Evolutionary conservation across 2,797 vertebrate species (phyloP), one percentile per base, ranked within the genome.

Genomic region (Anabacerthia variegaticeps): DNA sequence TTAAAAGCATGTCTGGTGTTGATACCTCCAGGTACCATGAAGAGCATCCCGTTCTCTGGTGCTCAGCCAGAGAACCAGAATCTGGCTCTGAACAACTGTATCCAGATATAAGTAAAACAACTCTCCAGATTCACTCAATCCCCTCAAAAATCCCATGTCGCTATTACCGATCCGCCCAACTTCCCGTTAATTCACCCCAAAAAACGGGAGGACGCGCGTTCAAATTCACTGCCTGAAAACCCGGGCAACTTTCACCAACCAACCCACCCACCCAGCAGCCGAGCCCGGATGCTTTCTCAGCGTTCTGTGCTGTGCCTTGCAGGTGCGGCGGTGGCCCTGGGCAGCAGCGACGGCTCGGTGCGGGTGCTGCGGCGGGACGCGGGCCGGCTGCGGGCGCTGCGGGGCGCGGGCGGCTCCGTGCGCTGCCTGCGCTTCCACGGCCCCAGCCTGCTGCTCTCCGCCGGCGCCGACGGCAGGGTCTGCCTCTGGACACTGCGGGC

Each of bases 271-370:
- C 37, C 37, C 10, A 37, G 10, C 37, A 37, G 8, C 18, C 43
- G 20, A 9, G 19, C 43, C 18, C 15, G 43, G 43, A 44, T 44
- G 43, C 18, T 10, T 44, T 44, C 8, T 16, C 7, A 19, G 43
- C 7, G 41, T 41, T 17, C 7, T 41, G 41, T 41, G 59, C n/a
- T 81, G 14, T 69, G 22, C 37, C 61, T 95, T 89, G 15, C 97
- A 98, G 98, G 98, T 96, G 96, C 59, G 61, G 73, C 71, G n/a
- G 95, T 99, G 89, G 98, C 98, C 21, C 96, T 98, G 9, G 98
- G 98, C 2, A 98, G 98, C 91, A 67, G 97, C 2, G 98, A 98
- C 14, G 96, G 98, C 11, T 92, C 97, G 5, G 96, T 99, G 58
- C 97, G 98, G 96, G 85, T 98, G 78, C 95, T 98, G 80, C 71